A percentile compares a stretch with the other conserved stretches of the same genome.
phyloP scores from a whole-genome alignment of 1,140 invertebrate genomes.

The Drosophila willistoni region DNA sequence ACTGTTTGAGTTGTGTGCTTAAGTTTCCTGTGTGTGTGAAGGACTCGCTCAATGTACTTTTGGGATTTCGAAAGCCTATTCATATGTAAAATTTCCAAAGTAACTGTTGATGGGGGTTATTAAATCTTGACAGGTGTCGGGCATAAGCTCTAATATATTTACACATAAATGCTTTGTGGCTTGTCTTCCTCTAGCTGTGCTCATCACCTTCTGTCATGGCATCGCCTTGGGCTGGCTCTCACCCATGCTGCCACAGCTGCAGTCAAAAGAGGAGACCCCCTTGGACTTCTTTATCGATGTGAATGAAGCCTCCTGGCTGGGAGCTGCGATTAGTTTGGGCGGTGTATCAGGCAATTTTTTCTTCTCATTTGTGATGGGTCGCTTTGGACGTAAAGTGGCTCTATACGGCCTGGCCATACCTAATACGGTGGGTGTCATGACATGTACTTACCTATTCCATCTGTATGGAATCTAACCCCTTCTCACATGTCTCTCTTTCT shows the following conservation, averaged over 20 bases:
- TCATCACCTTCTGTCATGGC: conserved; percentile 83
- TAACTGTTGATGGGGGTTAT: background rate
- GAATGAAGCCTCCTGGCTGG: conserved; percentile 78
- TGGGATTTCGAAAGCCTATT: background rate
- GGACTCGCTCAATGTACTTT: background rate
- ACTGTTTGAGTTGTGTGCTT: background rate
- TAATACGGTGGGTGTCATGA: conserved; percentile 66
- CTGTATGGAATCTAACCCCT: background rate
- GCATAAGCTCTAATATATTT: background rate
- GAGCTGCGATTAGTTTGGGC: conserved; percentile 72
- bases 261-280: conserved; percentile 65
- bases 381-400: conserved; percentile 76
- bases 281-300: conserved; percentile 63
- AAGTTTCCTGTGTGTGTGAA: too few species aligned
- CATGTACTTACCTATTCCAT: background rate
- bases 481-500: background rate
- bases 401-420: conserved; percentile 70
- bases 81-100: conserved; percentile 1
- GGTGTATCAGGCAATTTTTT: conserved; percentile 71
- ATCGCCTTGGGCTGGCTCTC: conserved; percentile 84
- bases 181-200: conserved; percentile 64
- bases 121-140: background rate
- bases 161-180: background rate
- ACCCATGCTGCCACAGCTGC: conserved; percentile 81
- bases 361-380: conserved; percentile 79